These are phyloP conservation scores for Lates japonicus DNA, from an alignment of 2,797 vertebrate species.

Conservation along the genomic window DNA sequence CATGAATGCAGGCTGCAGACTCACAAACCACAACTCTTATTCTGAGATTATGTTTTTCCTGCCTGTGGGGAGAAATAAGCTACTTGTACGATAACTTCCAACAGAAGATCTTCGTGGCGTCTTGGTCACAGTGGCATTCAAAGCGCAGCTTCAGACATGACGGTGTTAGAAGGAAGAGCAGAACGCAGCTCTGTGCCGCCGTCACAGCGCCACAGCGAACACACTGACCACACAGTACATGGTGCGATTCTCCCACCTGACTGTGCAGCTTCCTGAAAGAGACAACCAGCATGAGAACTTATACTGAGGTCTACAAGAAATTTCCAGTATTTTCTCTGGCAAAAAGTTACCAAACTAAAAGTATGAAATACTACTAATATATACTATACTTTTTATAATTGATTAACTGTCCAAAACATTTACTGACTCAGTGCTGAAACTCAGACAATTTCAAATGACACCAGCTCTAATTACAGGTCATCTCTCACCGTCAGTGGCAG, in stretches of 20 bases:
- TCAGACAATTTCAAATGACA: background rate
- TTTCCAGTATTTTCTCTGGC: too few relatives aligned
- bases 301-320: background rate
- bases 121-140: conserved; percentile 30
- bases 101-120: conserved; percentile 27
- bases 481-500: conserved; percentile 92
- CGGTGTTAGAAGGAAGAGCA: background rate
- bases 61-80: conserved; percentile 20
- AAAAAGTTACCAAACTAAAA: too few relatives aligned
- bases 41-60: background rate
- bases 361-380: too few relatives aligned
- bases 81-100: conserved; percentile 8
- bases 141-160: conserved; percentile 31
- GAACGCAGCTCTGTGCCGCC: background rate
- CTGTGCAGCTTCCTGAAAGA: conserved; percentile 92
- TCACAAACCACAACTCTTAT: conserved; percentile 10
- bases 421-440: too few relatives aligned
- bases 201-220: conserved; percentile 91
- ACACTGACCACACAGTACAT: conserved; percentile 97
- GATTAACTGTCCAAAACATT: too few relatives aligned
- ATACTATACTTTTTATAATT: too few relatives aligned
- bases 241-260: conserved; percentile 97
- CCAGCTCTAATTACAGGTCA: background rate
- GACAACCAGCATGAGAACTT: conserved; percentile 14
- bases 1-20: background rate